phyloP scores from a whole-genome alignment of 2,113 vertebrate species.

The Terrapene triunguis region DNA sequence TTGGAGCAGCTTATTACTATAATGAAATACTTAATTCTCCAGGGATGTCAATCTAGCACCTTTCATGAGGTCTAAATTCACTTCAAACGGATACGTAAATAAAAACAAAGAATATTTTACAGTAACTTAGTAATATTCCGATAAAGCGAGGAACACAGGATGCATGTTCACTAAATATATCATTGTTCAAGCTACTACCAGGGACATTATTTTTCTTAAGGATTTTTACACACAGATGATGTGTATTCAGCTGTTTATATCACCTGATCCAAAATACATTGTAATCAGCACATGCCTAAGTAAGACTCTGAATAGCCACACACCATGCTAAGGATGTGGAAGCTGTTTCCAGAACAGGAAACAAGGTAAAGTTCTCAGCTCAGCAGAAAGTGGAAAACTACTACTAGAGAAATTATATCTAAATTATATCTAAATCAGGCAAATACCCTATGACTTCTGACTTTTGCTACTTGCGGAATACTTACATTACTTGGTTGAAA shows the following conservation, averaged over 20 bases:
- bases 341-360: constrained; percentile 15
- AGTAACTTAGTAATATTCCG: neutral
- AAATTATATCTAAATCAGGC: neutral
- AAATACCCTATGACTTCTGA: neutral
- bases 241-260: neutral
- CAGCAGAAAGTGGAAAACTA: neutral
- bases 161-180: neutral
- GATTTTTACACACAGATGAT: neutral
- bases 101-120: neutral
- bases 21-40: constrained; percentile 1
- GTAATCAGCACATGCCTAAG: neutral
- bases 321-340: neutral
- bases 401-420: neutral
- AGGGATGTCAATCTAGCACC: neutral
- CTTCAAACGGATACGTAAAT: neutral
- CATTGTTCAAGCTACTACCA: neutral
- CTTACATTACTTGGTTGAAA: neutral
- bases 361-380: neutral
- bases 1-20: neutral
- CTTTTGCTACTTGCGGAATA: neutral
- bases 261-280: neutral
- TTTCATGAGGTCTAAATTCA: neutral
- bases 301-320: neutral
- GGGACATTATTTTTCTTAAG: neutral
- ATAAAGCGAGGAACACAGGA: neutral